Evolutionary conservation across 64 coral and sea anemone species (phyloP).

Genomic region (Porites australiensis): DNA sequence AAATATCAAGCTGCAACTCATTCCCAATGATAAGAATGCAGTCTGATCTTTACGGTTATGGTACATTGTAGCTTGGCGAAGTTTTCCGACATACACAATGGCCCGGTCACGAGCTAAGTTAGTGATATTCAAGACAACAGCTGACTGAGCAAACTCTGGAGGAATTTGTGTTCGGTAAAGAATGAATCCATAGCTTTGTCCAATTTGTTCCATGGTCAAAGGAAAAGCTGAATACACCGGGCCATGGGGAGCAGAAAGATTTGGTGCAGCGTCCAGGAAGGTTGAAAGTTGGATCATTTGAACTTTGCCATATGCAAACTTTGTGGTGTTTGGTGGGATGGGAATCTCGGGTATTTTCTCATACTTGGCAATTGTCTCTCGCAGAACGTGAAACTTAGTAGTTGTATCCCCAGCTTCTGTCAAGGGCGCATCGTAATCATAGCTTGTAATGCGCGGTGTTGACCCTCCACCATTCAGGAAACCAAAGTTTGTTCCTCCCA

Average conservation of each 20-base stretch:
- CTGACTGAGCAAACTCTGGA: neutral
- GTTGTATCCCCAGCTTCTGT: conserved; percentile 83
- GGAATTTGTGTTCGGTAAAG: no score
- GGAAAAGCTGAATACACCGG: conserved; percentile 27
- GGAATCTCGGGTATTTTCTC: neutral
- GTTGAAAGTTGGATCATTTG: neutral
- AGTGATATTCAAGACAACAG: conserved; percentile 50
- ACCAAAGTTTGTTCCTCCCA: conserved; percentile 92
- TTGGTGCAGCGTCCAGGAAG: conserved; percentile 14
- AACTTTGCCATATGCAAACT: conserved; percentile 87
- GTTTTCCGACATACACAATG: neutral
- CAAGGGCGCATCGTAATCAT: neutral
- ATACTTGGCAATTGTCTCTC: conserved; percentile 73
- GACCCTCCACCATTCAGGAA: conserved; percentile 83
- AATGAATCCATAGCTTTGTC: no score
- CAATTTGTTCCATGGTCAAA: no score
- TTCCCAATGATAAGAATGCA: conserved; percentile 26
- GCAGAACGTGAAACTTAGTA: conserved; percentile 75
- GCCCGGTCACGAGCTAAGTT: neutral
- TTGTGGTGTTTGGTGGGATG: conserved; percentile 73
- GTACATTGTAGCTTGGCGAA: conserved; percentile 75
- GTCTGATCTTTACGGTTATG: neutral
- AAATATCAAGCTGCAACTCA: conserved; percentile 74
- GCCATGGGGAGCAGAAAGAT: conserved; percentile 14
- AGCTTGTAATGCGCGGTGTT: conserved; percentile 76